Percentiles rank a stretch among this genome's conserved stretches.
phyloP scores from a whole-genome alignment of 2,113 vertebrate genomes.

The Elgaria multicarinata region DNA sequence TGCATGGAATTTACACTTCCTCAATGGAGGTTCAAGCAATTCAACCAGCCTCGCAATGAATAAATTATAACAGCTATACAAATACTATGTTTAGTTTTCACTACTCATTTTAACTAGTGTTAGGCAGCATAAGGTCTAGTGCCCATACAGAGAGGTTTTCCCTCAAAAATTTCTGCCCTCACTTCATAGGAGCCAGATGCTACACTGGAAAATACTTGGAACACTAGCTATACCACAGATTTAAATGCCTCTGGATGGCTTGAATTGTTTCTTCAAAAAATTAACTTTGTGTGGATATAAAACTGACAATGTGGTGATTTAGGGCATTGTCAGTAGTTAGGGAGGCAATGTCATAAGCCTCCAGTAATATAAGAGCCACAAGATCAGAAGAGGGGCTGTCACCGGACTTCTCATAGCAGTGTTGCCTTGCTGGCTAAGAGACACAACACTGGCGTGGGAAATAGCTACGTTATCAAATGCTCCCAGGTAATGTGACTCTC shows the following conservation, averaged over 20 bases:
- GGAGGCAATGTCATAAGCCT: background rate
- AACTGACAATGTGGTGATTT: background rate
- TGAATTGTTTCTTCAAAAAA: background rate
- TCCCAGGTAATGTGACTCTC: background rate
- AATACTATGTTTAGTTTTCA: conserved; percentile 17
- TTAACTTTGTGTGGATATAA: background rate
- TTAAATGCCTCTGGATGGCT: background rate
- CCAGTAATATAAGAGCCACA: too few relatives aligned
- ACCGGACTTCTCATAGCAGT: background rate
- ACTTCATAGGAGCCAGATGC: background rate
- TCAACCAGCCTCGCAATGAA: conserved; percentile 3
- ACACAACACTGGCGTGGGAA: background rate
- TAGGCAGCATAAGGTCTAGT: background rate
- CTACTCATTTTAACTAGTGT: background rate
- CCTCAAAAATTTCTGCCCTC: background rate
- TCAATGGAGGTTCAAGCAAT: background rate
- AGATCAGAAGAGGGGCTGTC: background rate
- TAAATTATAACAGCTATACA: conserved; percentile 25
- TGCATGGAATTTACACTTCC: background rate
- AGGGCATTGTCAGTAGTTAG: background rate
- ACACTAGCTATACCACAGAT: background rate
- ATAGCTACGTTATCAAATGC: background rate
- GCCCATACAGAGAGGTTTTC: background rate
- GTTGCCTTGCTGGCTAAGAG: background rate
- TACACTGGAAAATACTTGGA: background rate